Evolutionary conservation across 2,113 vertebrate genomes (phyloP), one percentile per base, ranked within the genome.

Genomic region (Papio anubis): DNA sequence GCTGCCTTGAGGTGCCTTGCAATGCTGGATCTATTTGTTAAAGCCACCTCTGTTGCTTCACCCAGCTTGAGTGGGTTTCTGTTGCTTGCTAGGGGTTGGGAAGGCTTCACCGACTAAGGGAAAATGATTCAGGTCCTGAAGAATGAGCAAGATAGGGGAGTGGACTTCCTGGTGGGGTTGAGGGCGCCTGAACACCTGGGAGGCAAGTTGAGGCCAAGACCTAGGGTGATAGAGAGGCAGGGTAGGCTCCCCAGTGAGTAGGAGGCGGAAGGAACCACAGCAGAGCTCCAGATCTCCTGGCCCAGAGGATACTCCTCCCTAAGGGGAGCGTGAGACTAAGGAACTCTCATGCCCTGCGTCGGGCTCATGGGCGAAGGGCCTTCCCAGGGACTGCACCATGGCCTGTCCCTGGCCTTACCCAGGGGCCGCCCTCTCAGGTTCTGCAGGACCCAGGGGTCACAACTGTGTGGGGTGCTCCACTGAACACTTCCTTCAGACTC

Each of bases 401-500:
- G 20, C 43, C 43, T 32, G 32, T 43, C 35, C 43, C 10, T 30
- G 59, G 27, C 43, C 13, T 12, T 25, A 6, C 21, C 38, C 17
- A 23, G 59, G 21, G 32, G 16, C 66, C 20, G 20, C 17, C n/a
- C 18, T 14, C 23, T 27, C 48, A 50, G 75, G 55, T 52, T 43
- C 40, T 50, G 18, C 48, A 48, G 45, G 52, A 20, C 52, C 52
- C 66, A 17, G 89, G 8, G 81, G 88, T 68, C 70, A 83, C 90
- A 73, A 61, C 64, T 86, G 30, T 40, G 75, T 61, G 32, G 94
- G 94, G 45, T 30, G 45, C 61, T 50, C 59, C 76, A 40, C 43
- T 2, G 23, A 92, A 32, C 38, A 43, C 87, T 92, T 78, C 75
- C 84, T 95, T 75, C 93, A 79, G 80, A 92, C 94, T 94, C 94